Conservation (phyloP, 2,113 vertebrate genomes). For the Oplegnathus fasciatus region DNA sequence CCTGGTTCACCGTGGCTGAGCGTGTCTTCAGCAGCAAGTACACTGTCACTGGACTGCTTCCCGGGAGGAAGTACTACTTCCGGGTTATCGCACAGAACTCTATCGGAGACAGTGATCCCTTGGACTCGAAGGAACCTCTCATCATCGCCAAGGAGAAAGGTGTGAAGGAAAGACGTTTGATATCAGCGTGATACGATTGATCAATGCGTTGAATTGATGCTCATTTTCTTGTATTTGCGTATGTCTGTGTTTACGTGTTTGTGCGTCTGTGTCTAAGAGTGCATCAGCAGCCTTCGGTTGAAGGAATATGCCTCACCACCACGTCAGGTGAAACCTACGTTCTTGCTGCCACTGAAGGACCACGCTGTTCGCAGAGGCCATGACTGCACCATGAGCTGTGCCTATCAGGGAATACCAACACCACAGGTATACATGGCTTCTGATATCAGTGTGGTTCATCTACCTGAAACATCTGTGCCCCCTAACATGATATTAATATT, state of each 20-base stretch:
- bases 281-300: conserved; percentile 45
- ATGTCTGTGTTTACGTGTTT: background rate
- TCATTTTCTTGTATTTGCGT: background rate
- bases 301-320: conserved; percentile 63
- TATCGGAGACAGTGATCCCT: conserved; percentile 74
- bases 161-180: conserved; percentile 32
- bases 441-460: background rate
- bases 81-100: conserved; percentile 77
- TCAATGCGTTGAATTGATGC: background rate
- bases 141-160: conserved; percentile 78
- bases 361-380: conserved; percentile 63
- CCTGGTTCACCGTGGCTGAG: conserved; percentile 74
- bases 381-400: conserved; percentile 79
- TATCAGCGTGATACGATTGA: background rate
- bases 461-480: background rate
- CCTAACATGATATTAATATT: background rate
- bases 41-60: conserved; percentile 76
- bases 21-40: conserved; percentile 79
- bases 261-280: conserved; percentile 24
- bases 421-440: conserved; percentile 43
- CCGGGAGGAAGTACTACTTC: conserved; percentile 83
- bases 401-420: conserved; percentile 76
- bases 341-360: conserved; percentile 74
- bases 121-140: conserved; percentile 79
- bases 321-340: conserved; percentile 72